These are phyloP conservation scores for Dinothrombium tinctorium DNA, from an alignment of 1,140 invertebrate species.

Conservation along the genomic window DNA sequence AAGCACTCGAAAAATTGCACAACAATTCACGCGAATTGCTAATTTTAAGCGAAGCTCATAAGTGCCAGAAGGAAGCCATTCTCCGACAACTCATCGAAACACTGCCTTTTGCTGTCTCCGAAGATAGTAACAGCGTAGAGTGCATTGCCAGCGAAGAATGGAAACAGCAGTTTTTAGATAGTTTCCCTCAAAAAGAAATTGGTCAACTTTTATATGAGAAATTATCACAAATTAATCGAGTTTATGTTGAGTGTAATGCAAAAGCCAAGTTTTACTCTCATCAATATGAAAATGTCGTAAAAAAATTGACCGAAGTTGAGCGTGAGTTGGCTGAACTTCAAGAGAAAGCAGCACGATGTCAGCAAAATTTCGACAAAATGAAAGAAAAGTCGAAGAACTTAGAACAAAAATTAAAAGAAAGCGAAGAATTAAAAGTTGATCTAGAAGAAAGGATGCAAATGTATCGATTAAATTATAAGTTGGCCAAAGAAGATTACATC, in stretches of 20 bases:
- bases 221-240: background rate
- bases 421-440: too few relatives aligned
- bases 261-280: background rate
- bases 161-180: background rate
- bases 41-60: background rate
- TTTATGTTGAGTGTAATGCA: background rate
- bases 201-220: background rate
- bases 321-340: background rate
- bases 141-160: background rate
- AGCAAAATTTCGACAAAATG: background rate
- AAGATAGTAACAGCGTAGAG: background rate
- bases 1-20: background rate
- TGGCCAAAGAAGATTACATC: too few relatives aligned
- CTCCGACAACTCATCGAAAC: background rate
- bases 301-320: background rate
- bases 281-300: background rate
- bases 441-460: too few relatives aligned
- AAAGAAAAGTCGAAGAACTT: background rate
- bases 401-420: too few relatives aligned
- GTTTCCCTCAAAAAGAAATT: background rate
- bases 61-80: background rate
- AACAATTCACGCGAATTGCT: background rate
- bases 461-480: too few relatives aligned
- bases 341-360: background rate
- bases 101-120: background rate